Evolutionary conservation across 1,140 invertebrate genomes (phyloP).

Genomic region (Drosophila erecta): DNA sequence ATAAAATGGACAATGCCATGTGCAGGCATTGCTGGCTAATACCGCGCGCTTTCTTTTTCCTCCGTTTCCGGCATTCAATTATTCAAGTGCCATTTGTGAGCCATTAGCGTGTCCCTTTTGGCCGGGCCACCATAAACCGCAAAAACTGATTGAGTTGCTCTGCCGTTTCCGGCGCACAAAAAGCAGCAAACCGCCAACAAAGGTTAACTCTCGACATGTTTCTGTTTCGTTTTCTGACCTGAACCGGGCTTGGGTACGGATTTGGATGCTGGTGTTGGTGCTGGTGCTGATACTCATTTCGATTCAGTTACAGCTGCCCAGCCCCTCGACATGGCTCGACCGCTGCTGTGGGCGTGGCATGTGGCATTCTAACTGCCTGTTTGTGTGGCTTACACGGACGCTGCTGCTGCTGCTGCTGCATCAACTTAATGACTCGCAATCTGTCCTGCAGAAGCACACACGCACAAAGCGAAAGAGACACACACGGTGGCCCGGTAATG

Average conservation of each 20-base stretch:
- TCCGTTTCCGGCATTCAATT: conserved; percentile 64
- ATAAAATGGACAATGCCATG: conserved; percentile 36
- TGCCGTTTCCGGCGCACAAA: conserved; percentile 60
- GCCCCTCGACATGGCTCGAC: conserved; percentile 46
- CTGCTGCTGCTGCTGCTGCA: conserved; percentile 29
- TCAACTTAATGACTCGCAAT: conserved; percentile 76
- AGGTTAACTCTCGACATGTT: conserved; percentile 61
- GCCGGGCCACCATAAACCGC: conserved; percentile 49
- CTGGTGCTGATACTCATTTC: conserved; percentile 20
- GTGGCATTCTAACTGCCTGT: conserved; percentile 53
- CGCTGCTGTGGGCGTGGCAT: conserved; percentile 59
- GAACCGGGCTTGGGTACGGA: conserved; percentile 24
- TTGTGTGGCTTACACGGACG: conserved; percentile 40
- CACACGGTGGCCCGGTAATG: conserved; percentile 47
- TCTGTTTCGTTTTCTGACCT: conserved; percentile 39
- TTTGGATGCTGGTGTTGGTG: conserved; percentile 9
- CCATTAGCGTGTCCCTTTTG: conserved; percentile 64
- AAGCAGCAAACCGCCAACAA: conserved; percentile 63
- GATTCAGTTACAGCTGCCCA: conserved; percentile 33
- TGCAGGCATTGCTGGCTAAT: conserved; percentile 25
- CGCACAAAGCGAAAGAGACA: conserved; percentile 33
- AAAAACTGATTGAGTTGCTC: conserved; percentile 67
- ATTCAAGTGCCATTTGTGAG: conserved; percentile 69
- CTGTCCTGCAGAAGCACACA: conserved; percentile 52
- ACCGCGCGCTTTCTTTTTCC: conserved; percentile 28